Base-by-base conservation (phyloP, 2,888 invertebrate genomes). In the Hypomecis atomaria region DNA sequence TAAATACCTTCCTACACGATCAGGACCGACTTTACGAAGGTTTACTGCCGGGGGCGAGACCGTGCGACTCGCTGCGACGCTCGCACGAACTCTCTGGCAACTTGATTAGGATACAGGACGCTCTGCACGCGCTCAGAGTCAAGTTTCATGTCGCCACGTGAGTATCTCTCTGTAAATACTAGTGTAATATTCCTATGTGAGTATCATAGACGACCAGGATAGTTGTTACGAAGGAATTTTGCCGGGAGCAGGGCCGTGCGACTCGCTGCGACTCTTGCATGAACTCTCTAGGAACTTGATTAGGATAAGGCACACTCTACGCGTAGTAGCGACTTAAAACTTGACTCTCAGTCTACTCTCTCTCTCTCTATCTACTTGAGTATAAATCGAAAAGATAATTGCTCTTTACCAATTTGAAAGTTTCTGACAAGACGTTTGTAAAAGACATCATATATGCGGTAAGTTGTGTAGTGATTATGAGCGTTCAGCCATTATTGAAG, bases 21-120 rank as follows among this genome's bases (percentile, higher is more conserved):
- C 97, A 98, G 87, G 98, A 98, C 79, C 97, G 98, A 94, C 88
- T 98, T 73, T 97, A 96, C 81, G 96, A 96, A 77, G 98, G 98
- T 0, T 94, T 95, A 73, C 86, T 98, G 70, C 95, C 97, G 0
- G 90, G 85, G 40, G 87, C 84, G 45, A 63, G 66, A 69, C 78
- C 85, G 11, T 87, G 87, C 71, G 92, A 91, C 58, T 72, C 90
- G n/a, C 86, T 97, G 68, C 95, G 96, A 44, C 94, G 95, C 65
- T 94, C 96, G 33, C 97, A 96, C 84, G 96, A 96, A 77, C 89
- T 97, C 1, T 94, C 95, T 36, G 96, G 96, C 7, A 96, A 95
- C 85, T 80, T 97, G 68, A 83, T 96, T 57, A 94, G 96, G 71
- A 87, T 96, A 6, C 93, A 94, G 67, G 94, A 95, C 72, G 95